A percentile compares a stretch with the other conserved stretches of the same genome.
Evolutionary conservation across 2,888 invertebrate species (phyloP).

Genomic region (Netelia inedita): DNA sequence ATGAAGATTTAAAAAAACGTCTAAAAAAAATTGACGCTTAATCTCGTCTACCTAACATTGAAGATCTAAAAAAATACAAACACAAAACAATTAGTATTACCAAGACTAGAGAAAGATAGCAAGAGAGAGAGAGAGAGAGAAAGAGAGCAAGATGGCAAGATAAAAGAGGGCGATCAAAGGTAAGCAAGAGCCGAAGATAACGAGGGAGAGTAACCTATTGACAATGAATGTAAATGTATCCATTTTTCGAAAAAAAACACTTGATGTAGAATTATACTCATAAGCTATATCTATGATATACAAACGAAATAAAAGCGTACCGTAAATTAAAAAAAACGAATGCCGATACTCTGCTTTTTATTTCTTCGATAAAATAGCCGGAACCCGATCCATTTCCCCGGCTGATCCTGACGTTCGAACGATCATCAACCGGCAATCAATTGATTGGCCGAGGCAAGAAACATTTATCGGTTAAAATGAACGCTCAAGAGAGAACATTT

Average conservation of each 20-base stretch:
- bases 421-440: slow-evolving; percentile 52
- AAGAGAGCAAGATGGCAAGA: slow-evolving; percentile 34
- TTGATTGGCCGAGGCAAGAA: slow-evolving; percentile 56
- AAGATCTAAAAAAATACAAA: slow-evolving; percentile 33
- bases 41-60: slow-evolving; percentile 68
- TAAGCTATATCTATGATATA: slow-evolving; percentile 85
- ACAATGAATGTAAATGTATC: slow-evolving; percentile 86
- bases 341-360: slow-evolving; percentile 53
- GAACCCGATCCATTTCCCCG: slow-evolving; percentile 12
- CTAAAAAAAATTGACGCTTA: slow-evolving; percentile 49
- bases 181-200: slow-evolving; percentile 68
- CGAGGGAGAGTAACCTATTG: slow-evolving; percentile 82
- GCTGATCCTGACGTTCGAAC: slow-evolving; percentile 23
- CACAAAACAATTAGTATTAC: slow-evolving; percentile 69
- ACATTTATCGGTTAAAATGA: slow-evolving; percentile 19
- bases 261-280: slow-evolving; percentile 85
- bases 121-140: slow-evolving; percentile 17
- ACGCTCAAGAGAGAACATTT: slow-evolving; percentile 30
- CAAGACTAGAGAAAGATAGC: slow-evolving; percentile 59
- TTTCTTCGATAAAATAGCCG: slow-evolving; percentile 1
- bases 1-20: slow-evolving; percentile 27
- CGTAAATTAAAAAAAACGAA: slow-evolving; percentile 77
- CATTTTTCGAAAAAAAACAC: slow-evolving; percentile 83
- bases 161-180: slow-evolving; percentile 56
- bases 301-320: slow-evolving; percentile 85